A percentile compares a stretch with the other conserved stretches of the same genome.
phyloP scores from a whole-genome alignment of 2,888 invertebrate genomes.

The Blera fallax region DNA sequence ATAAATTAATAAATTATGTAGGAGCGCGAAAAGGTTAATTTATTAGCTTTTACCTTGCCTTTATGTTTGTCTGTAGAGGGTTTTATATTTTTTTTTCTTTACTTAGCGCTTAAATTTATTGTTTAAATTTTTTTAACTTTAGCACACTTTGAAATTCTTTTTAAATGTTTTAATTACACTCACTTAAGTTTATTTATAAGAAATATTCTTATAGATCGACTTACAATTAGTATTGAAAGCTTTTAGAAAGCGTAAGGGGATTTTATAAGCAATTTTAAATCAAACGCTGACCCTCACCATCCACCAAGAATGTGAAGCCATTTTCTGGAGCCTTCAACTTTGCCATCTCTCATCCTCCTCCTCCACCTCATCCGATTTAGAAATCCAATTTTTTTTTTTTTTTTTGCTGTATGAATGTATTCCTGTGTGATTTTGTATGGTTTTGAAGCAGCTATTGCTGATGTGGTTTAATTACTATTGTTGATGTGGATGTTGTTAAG shows the following conservation, averaged over 20 bases:
- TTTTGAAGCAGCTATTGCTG: conserved; percentile 2
- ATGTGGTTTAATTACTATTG: background rate
- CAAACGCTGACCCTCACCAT: background rate
- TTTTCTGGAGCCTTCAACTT: background rate
- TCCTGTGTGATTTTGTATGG: background rate
- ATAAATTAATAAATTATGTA: conserved; percentile 49
- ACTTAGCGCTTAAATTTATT: background rate
- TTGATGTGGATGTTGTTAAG: conserved; percentile 8
- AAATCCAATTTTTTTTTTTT: background rate
- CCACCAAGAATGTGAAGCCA: background rate
- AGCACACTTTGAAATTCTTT: background rate
- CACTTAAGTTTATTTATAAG: background rate
- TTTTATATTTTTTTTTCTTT: background rate
- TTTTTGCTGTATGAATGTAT: background rate
- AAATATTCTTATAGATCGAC: background rate
- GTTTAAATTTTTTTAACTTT: background rate
- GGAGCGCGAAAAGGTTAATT: conserved; percentile 22
- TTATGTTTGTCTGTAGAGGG: conserved; percentile 3
- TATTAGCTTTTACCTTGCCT: conserved; percentile 6
- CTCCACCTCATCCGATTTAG: background rate
- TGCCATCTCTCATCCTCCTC: background rate
- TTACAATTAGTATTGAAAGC: conserved; percentile 4
- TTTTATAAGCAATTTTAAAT: background rate
- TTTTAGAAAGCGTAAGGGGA: background rate
- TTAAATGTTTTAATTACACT: conserved; percentile 2